Base-by-base conservation (phyloP, 2,888 invertebrate genomes). In the Pyrgus malvae region DNA sequence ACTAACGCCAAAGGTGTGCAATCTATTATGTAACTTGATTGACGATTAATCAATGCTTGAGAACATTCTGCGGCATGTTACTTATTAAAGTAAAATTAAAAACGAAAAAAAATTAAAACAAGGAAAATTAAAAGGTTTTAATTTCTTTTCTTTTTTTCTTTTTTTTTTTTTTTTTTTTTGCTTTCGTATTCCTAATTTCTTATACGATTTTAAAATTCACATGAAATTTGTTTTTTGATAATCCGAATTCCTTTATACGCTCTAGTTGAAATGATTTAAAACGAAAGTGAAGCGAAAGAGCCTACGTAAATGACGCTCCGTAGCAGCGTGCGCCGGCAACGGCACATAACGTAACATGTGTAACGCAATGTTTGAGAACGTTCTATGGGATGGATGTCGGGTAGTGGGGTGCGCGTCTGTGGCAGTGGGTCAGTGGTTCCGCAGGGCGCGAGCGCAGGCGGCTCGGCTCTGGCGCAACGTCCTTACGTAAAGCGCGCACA, bases 341-440 rank as follows among this genome's bases (percentile, higher is more conserved):
- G 42, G 60, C 58, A 63, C 65, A 66, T 64, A 65, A 65, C 62
- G 62, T 64, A 64, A 64, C 61, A 61, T 57, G 42, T 60, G 65
- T 76, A 74, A 71, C 73, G 76, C 68, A 77, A 76, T 68, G 64
- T 69, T 72, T 68, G 67, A 67, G 72, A 78, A 76, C 68, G 63
- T 70, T 73, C 69, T 66, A 67, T 66, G 69, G 68, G 67, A 77
- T 74, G 69, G 65, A 65, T 65, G 71, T 68, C 55, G 70, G 66
- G 69, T 69, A 69, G 78, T 76, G 78, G 76, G 76, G 81, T 77
- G 68, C 66, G 70, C 74, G 69, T 76, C 72, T 77, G 76, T 79
- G 87, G 79, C 88, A 88, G 78, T 88, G 86, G 89, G 89, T 89
- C 89, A 88, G 80, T 83, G 80, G 85, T 83, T 79, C 81, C 82